phyloP scores from a whole-genome alignment of 2,113 vertebrate species.

The Trochalopteron elliotii region DNA sequence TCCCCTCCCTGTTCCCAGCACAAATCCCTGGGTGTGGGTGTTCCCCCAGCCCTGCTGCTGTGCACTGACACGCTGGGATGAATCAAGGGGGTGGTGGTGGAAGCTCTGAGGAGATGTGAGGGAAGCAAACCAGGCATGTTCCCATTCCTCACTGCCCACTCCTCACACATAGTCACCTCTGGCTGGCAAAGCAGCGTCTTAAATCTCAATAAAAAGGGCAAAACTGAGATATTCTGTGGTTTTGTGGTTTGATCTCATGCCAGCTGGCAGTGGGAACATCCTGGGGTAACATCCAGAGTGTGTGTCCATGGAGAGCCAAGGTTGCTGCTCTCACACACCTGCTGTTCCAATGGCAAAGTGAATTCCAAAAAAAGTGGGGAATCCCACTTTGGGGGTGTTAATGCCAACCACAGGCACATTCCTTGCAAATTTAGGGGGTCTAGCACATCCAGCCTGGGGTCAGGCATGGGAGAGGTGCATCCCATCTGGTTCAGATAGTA shows the following conservation, averaged over 20 bases:
- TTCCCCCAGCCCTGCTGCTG: background rate
- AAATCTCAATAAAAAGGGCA: background rate
- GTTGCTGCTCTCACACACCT: background rate
- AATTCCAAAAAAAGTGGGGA: background rate
- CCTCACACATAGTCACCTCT: background rate
- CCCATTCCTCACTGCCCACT: background rate
- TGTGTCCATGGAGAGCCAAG: background rate
- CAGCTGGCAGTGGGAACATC: background rate
- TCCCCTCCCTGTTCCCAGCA: background rate
- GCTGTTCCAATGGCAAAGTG: background rate
- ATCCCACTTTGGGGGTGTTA: background rate
- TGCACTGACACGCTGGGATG: background rate
- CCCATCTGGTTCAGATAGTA: background rate
- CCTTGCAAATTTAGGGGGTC: background rate
- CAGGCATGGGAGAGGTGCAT: background rate
- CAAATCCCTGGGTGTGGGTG: background rate
- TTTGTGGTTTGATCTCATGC: background rate
- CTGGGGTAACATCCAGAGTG: background rate
- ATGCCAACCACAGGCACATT: too few species aligned
- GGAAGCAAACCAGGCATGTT: background rate
- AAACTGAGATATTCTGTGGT: accelerated
- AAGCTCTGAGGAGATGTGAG: background rate
- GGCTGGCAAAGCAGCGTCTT: background rate
- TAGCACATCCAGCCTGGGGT: background rate
- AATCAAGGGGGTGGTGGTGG: background rate